Evolutionary conservation across 2,797 vertebrate genomes (phyloP).

Genomic region (Hozukius guyotensis): DNA sequence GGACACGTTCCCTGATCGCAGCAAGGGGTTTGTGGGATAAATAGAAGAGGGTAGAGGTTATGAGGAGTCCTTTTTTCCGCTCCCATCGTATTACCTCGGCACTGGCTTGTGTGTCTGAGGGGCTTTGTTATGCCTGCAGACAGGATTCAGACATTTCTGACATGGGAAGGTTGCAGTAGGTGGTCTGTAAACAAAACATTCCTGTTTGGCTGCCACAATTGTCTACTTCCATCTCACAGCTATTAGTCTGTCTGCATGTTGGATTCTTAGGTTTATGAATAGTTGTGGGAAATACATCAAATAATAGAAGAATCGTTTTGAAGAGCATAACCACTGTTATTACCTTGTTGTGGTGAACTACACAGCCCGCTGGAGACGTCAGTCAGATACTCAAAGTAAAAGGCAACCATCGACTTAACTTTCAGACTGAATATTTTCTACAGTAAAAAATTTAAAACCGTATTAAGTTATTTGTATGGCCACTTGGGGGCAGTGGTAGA

Average conservation of each 20-base stretch:
- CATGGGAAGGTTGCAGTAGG: slow-evolving; percentile 35
- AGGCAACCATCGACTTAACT: neutral
- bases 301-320: neutral
- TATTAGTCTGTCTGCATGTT: slow-evolving; percentile 5
- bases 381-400: neutral
- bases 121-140: slow-evolving; percentile 62
- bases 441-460: neutral
- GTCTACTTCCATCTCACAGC: slow-evolving; percentile 5
- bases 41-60: slow-evolving; percentile 49
- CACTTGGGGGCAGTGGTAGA: neutral
- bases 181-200: slow-evolving; percentile 50
- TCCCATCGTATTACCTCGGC: slow-evolving; percentile 52
- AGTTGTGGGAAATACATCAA: neutral
- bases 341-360: slow-evolving; percentile 5
- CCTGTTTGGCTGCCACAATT: slow-evolving; percentile 10
- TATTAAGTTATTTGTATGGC: neutral
- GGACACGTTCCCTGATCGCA: slow-evolving; percentile 73
- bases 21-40: slow-evolving; percentile 59
- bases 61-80: slow-evolving; percentile 41
- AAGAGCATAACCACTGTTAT: neutral
- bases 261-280: neutral
- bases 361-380: neutral
- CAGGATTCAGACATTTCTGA: slow-evolving; percentile 52
- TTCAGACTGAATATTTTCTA: neutral
- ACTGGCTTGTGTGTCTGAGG: slow-evolving; percentile 49